Percentiles rank a stretch among this genome's conserved stretches.
These are phyloP conservation scores for Microvelia longipes DNA, from an alignment of 1,140 invertebrate genomes.

Conservation along the genomic window DNA sequence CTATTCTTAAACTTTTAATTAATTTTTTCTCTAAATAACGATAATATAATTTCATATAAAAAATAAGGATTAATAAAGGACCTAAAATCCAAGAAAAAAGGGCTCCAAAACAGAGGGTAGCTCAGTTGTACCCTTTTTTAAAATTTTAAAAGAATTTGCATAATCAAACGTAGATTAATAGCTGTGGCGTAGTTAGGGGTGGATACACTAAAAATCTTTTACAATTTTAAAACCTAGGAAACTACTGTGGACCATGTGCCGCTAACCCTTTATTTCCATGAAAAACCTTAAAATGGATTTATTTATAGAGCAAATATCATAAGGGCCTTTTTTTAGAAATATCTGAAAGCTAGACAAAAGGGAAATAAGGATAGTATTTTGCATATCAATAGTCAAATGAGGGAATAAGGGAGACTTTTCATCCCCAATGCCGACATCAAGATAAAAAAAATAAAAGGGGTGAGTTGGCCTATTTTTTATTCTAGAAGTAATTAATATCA, in stretches of 20 bases:
- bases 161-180: background rate
- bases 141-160: background rate
- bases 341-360: background rate
- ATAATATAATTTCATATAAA: too few species aligned
- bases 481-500: background rate
- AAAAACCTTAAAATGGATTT: background rate
- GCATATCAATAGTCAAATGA: background rate
- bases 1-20: too few species aligned
- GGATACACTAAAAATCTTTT: background rate
- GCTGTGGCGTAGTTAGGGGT: background rate
- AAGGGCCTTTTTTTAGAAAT: background rate
- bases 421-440: background rate
- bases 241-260: background rate
- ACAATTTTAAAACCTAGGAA: background rate
- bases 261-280: background rate
- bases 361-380: background rate
- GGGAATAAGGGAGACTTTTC: too few species aligned
- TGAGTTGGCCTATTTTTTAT: background rate
- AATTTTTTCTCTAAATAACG: too few species aligned
- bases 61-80: too few species aligned
- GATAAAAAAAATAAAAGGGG: background rate
- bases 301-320: background rate
- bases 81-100: too few species aligned
- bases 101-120: too few species aligned
- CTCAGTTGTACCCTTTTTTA: too few species aligned